A percentile compares a stretch with the other conserved stretches of the same genome.
phyloP scores from a whole-genome alignment of 2,113 vertebrate species.

The Ariopsis seemanni region DNA sequence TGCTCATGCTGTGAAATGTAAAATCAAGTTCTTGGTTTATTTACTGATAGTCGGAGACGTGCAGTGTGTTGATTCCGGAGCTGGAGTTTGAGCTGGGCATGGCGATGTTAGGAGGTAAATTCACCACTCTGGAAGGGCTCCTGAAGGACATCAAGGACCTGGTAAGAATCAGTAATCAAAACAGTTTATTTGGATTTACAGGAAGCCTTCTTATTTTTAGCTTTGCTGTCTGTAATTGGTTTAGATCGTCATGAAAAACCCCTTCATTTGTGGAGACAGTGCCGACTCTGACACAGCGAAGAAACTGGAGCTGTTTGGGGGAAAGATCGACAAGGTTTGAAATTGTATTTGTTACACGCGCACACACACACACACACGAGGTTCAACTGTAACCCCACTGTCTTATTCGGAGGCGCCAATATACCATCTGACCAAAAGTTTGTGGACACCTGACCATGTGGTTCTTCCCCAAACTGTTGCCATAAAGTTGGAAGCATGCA shows the following conservation, averaged over 20 bases:
- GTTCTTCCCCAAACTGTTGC: too few relatives aligned
- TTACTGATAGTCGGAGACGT: conserved; percentile 83
- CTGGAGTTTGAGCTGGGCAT: conserved; percentile 96
- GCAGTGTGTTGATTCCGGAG: conserved; percentile 84
- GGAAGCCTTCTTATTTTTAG: not conserved
- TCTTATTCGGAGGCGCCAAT: not conserved
- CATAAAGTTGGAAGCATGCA: too few relatives aligned
- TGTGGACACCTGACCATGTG: not conserved
- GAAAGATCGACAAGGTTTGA: conserved; percentile 80
- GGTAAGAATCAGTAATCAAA: conserved; percentile 64
- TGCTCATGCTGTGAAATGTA: not conserved
- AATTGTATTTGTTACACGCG: not conserved
- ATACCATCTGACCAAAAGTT: not conserved
- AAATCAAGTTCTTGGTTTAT: not conserved
- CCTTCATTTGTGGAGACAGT: conserved; percentile 89
- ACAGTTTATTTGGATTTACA: not conserved
- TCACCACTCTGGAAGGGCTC: conserved; percentile 93
- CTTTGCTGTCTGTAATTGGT: not conserved
- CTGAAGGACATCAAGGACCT: conserved; percentile 87
- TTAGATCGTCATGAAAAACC: conserved; percentile 86
- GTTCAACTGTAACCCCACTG: not conserved
- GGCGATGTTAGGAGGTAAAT: conserved; percentile 88
- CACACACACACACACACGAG: not conserved
- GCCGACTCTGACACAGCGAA: conserved; percentile 53
- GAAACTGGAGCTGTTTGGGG: conserved; percentile 80